Evolutionary conservation across 1,140 invertebrate genomes (phyloP).

Genomic region (Prorops nasuta): DNA sequence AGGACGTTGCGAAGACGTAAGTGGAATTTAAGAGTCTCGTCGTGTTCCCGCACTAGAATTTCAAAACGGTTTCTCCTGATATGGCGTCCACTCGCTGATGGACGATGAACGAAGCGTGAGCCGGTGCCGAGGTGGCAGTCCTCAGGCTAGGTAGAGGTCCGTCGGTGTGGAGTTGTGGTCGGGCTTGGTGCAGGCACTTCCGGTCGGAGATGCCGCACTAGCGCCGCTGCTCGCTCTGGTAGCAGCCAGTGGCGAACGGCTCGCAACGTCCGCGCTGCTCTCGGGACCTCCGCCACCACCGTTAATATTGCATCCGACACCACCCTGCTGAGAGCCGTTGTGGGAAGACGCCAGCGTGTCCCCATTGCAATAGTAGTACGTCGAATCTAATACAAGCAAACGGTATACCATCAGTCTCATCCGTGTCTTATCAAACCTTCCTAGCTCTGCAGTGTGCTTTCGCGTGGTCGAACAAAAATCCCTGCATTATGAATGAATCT

Average conservation of each 20-base stretch:
- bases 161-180: constrained; percentile 58
- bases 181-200: constrained; percentile 68
- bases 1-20: too few relatives aligned
- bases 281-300: constrained; percentile 46
- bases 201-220: constrained; percentile 70
- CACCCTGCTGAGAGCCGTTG: constrained; percentile 46
- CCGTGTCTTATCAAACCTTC: too few relatives aligned
- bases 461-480: too few relatives aligned
- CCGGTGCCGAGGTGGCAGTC: background rate
- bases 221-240: constrained; percentile 70
- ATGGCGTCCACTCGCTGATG: constrained; percentile 46
- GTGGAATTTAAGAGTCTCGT: too few relatives aligned
- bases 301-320: constrained; percentile 42
- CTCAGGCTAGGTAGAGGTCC: constrained; percentile 56
- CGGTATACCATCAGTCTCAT: background rate
- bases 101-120: too few relatives aligned
- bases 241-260: constrained; percentile 68
- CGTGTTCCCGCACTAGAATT: constrained; percentile 22
- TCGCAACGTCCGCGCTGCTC: constrained; percentile 52
- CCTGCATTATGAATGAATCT: too few relatives aligned
- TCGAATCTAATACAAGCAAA: constrained; percentile 57
- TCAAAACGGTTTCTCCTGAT: constrained; percentile 47
- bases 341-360: constrained; percentile 58
- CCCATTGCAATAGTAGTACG: constrained; percentile 67
- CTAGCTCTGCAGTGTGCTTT: too few relatives aligned